Percentiles rank a stretch among this genome's conserved stretches.
Evolutionary conservation across 2,888 invertebrate genomes (phyloP).

Genomic region (Synanthedon andrenaeformis): DNA sequence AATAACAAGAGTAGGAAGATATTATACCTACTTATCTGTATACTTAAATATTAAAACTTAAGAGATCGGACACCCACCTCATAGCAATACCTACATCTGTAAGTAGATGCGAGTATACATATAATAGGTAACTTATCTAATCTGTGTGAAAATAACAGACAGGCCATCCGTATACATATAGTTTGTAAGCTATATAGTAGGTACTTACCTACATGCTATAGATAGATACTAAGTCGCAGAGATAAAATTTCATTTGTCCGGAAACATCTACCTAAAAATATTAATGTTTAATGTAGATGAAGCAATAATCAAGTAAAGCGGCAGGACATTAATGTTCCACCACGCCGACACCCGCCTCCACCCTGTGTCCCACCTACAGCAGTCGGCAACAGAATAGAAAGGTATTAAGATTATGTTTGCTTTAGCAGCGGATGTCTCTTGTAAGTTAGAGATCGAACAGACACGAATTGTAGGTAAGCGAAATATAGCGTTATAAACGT

Average conservation of each 20-base stretch:
- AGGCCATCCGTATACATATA: no score
- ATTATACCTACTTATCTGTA: no score
- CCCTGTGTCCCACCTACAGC: not conserved
- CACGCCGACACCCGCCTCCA: not conserved
- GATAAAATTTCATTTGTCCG: not conserved
- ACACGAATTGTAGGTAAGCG: not conserved
- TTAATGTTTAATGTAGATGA: constrained; percentile 38
- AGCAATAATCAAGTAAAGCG: no score
- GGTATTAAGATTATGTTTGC: not conserved
- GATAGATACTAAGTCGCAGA: not conserved
- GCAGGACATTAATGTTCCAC: not conserved
- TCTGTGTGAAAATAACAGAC: no score
- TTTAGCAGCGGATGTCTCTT: not conserved
- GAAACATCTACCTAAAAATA: not conserved
- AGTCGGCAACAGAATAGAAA: not conserved
- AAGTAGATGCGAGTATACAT: no score
- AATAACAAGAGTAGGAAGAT: no score
- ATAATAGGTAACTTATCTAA: no score
- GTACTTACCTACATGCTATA: no score
- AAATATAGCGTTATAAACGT: not conserved
- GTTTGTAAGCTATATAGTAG: no score
- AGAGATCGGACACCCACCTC: no score
- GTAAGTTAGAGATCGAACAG: not conserved
- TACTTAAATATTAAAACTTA: no score
- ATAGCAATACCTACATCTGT: no score